Evolutionary conservation across 1,140 invertebrate species (phyloP).

Genomic region (Lepidotrigona ventralis): DNA sequence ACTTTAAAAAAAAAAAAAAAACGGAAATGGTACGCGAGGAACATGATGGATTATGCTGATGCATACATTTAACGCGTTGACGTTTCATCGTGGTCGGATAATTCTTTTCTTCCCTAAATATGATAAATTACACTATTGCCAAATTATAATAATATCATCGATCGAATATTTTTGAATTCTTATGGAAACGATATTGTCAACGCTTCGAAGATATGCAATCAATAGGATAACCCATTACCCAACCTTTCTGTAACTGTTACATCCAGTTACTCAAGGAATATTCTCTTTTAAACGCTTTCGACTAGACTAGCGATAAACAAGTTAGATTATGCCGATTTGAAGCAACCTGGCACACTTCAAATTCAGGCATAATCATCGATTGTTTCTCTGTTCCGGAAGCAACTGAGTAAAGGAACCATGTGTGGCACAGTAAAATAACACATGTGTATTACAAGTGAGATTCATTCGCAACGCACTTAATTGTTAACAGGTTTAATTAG

Average conservation of each 20-base stretch:
- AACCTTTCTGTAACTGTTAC: slow-evolving; percentile 8
- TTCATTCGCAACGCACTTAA: slow-evolving; percentile 30
- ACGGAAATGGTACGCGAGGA: slow-evolving; percentile 8
- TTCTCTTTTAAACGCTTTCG: slow-evolving; percentile 34
- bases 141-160: not conserved
- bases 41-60: slow-evolving; percentile 12
- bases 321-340: not conserved
- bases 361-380: not conserved
- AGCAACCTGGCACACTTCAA: slow-evolving; percentile 7
- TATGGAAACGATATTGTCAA: not conserved
- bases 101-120: not conserved
- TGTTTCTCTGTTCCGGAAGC: slow-evolving; percentile 11
- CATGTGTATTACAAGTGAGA: slow-evolving; percentile 38
- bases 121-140: not conserved
- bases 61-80: not conserved
- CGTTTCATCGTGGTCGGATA: not conserved
- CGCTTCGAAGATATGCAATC: not conserved
- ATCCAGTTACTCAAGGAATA: slow-evolving; percentile 36
- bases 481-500: not conserved
- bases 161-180: not conserved
- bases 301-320: slow-evolving; percentile 44
- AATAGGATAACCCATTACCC: not conserved
- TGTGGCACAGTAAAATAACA: slow-evolving; percentile 18
- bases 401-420: slow-evolving; percentile 38
- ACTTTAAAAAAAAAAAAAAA: too few species aligned